Conservation (phyloP, 2,888 invertebrate species). For the Achlya flavicornis region DNA sequence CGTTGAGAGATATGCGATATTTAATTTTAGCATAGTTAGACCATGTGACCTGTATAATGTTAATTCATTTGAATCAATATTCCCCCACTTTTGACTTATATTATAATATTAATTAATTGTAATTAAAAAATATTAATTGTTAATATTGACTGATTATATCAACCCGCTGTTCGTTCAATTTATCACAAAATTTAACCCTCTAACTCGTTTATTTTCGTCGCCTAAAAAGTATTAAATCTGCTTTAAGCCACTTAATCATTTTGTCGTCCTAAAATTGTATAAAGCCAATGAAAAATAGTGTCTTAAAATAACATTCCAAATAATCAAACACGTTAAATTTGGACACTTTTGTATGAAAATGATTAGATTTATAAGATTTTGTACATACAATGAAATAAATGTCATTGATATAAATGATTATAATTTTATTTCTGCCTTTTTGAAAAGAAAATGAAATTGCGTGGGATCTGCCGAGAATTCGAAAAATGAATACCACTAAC, state of each 20-base stretch:
- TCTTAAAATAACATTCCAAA: slow-evolving; percentile 81
- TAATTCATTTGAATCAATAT: slow-evolving; percentile 70
- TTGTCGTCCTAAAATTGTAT: slow-evolving; percentile 66
- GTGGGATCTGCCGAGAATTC: background rate
- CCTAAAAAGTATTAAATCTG: slow-evolving; percentile 54
- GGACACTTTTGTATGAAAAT: slow-evolving; percentile 82
- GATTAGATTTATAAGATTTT: slow-evolving; percentile 82
- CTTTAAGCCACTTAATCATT: slow-evolving; percentile 66
- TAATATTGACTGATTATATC: slow-evolving; percentile 36
- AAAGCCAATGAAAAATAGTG: slow-evolving; percentile 77
- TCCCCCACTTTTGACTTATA: slow-evolving; percentile 35
- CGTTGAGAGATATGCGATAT: slow-evolving; percentile 64
- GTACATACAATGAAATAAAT: slow-evolving; percentile 84
- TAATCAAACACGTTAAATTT: slow-evolving; percentile 78
- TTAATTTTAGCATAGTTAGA: slow-evolving; percentile 75
- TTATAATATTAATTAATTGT: slow-evolving; percentile 43
- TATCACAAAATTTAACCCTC: slow-evolving; percentile 30
- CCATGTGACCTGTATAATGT: slow-evolving; percentile 70
- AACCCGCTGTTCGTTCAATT: slow-evolving; percentile 27
- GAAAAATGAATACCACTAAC: no score
- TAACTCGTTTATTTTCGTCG: slow-evolving; percentile 42
- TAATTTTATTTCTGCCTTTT: slow-evolving; percentile 41
- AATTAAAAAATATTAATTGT: slow-evolving; percentile 41
- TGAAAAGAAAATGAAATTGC: background rate
- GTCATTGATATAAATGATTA: slow-evolving; percentile 76